Conservation (phyloP, 2,888 invertebrate species). For the Gryllus longicercus region DNA sequence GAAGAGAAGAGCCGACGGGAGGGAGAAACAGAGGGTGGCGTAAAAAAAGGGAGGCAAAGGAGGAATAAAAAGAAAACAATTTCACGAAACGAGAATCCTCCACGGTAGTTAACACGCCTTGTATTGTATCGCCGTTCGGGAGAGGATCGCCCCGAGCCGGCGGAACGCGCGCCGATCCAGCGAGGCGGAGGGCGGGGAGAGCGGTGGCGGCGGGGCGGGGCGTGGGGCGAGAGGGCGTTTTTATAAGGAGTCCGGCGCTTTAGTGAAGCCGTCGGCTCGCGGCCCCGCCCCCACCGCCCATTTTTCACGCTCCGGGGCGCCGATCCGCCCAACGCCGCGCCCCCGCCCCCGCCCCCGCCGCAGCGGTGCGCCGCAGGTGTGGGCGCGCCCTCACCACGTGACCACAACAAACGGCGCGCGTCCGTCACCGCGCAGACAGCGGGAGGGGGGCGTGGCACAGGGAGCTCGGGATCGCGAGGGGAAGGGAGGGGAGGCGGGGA, state of each 20-base stretch:
- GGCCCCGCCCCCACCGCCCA: neutral
- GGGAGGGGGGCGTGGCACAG: no score
- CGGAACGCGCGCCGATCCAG: neutral
- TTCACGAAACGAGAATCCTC: neutral
- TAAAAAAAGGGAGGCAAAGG: neutral
- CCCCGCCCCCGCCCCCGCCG: neutral
- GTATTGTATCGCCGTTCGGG: neutral
- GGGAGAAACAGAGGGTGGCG: neutral
- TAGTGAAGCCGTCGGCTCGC: neutral
- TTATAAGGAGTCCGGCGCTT: neutral
- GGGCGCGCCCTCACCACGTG: neutral
- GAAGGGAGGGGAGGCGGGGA: no score
- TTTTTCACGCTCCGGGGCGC: conserved; percentile 5
- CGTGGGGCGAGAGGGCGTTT: neutral
- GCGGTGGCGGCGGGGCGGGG: no score
- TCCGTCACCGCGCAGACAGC: neutral
- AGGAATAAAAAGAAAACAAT: neutral
- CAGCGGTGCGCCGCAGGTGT: neutral
- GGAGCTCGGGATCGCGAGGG: no score
- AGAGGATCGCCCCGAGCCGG: neutral
- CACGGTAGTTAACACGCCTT: neutral
- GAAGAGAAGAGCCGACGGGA: no score
- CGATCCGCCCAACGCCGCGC: neutral
- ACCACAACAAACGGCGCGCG: neutral
- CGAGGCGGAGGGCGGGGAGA: no score